phyloP scores from a whole-genome alignment of 2,888 invertebrate species.

The Galerucella calmariensis region DNA sequence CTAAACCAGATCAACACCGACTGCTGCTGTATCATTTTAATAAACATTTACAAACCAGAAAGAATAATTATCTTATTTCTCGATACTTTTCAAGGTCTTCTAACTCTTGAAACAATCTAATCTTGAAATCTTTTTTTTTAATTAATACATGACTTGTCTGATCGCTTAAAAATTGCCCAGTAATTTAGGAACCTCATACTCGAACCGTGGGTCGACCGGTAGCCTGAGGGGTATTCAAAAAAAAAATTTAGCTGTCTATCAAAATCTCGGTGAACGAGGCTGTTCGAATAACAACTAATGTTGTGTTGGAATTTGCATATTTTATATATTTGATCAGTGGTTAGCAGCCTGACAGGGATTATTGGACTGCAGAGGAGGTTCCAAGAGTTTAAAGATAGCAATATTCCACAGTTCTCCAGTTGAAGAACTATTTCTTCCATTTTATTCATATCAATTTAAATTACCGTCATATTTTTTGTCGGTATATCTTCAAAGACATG shows the following conservation, averaged over 20 bases:
- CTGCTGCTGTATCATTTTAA: slow-evolving; percentile 34
- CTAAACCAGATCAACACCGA: slow-evolving; percentile 26
- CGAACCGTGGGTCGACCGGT: slow-evolving; percentile 41
- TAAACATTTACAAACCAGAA: slow-evolving; percentile 32
- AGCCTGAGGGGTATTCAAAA: slow-evolving; percentile 35
- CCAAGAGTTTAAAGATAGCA: background rate
- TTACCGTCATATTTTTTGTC: background rate
- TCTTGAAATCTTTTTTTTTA: slow-evolving; percentile 46
- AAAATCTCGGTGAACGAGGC: slow-evolving; percentile 49
- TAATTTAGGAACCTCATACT: slow-evolving; percentile 40
- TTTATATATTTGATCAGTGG: slow-evolving; percentile 36
- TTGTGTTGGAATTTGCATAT: slow-evolving; percentile 38
- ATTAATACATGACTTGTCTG: slow-evolving; percentile 46
- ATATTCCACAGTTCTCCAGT: background rate
- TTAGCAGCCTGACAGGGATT: slow-evolving; percentile 24
- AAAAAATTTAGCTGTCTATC: slow-evolving; percentile 51
- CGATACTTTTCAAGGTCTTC: slow-evolving; percentile 42
- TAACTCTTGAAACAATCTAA: slow-evolving; percentile 45
- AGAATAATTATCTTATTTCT: slow-evolving; percentile 40
- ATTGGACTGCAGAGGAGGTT: slow-evolving; percentile 29
- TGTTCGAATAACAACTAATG: slow-evolving; percentile 37
- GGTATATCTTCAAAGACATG: background rate
- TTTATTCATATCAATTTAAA: too few species aligned
- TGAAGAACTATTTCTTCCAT: background rate
- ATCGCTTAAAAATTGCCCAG: slow-evolving; percentile 46